Percentiles rank a stretch among this genome's conserved stretches.
These are phyloP conservation scores for Poeciliopsis occidentalis DNA, from an alignment of 2,113 vertebrate species.

Conservation along the genomic window DNA sequence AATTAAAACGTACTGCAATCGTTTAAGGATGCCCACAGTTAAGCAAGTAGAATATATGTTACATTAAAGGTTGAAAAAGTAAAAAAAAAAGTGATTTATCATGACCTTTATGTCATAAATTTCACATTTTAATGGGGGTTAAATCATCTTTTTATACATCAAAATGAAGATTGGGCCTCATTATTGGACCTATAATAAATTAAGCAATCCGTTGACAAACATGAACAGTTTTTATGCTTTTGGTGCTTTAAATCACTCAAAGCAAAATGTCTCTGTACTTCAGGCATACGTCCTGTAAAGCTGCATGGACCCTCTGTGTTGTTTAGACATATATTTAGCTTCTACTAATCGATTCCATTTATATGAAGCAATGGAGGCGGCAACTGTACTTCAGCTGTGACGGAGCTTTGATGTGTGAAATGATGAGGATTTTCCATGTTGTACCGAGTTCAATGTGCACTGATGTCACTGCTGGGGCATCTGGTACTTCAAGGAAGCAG, in stretches of 20 bases:
- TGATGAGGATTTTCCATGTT: constrained; percentile 12
- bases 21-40: no score
- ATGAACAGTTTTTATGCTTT: constrained; percentile 10
- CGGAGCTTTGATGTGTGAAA: constrained; percentile 3
- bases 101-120: no score
- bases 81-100: no score
- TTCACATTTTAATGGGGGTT: no score
- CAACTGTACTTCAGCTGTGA: not conserved
- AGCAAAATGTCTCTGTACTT: constrained; percentile 26
- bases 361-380: constrained; percentile 3
- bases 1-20: no score
- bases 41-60: no score
- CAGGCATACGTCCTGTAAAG: constrained; percentile 3
- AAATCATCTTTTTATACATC: not conserved
- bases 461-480: constrained; percentile 38
- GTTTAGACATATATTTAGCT: constrained; percentile 34
- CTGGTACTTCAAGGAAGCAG: constrained; percentile 1
- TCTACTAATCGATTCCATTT: constrained; percentile 50
- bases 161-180: not conserved
- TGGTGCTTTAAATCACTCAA: constrained; percentile 21
- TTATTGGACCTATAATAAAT: not conserved
- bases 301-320: not conserved
- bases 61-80: no score
- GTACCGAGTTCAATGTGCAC: constrained; percentile 6
- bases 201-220: not conserved